These are phyloP conservation scores for Silurus aristotelis DNA, from an alignment of 2,797 vertebrate genomes.

Conservation along the genomic window DNA sequence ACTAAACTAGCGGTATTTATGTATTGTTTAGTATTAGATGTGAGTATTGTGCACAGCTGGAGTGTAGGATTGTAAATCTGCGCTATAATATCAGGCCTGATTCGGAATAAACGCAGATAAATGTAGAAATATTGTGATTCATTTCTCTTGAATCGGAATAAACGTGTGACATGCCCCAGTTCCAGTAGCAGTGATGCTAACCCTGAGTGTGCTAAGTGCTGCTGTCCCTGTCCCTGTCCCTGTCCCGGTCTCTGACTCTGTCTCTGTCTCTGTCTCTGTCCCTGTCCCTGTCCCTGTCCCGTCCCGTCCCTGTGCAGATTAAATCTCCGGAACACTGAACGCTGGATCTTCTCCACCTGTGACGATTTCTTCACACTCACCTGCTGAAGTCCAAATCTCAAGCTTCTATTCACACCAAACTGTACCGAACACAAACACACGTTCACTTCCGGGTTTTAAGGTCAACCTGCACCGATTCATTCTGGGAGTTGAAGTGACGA, in stretches of 20 bases:
- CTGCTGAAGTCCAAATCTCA: background rate
- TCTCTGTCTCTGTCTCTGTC: too few relatives aligned
- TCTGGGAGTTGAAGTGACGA: constrained; percentile 43
- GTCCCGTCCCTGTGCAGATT: too few relatives aligned
- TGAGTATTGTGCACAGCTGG: background rate
- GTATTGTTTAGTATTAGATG: too few relatives aligned
- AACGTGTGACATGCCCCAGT: too few relatives aligned
- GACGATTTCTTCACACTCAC: background rate
- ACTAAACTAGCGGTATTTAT: too few relatives aligned
- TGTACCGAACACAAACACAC: background rate
- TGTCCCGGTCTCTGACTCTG: too few relatives aligned
- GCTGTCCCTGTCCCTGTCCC: too few relatives aligned
- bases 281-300: too few relatives aligned
- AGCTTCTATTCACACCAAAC: background rate
- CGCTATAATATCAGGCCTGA: background rate
- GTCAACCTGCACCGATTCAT: constrained; percentile 4
- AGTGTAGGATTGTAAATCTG: background rate
- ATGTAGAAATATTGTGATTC: background rate
- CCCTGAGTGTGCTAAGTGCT: too few relatives aligned
- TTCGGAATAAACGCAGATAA: background rate
- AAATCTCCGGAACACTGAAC: too few relatives aligned
- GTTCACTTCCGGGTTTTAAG: constrained; percentile 33
- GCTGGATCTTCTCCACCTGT: background rate
- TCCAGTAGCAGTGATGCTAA: too few relatives aligned
- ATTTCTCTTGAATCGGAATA: background rate